Evolutionary conservation across 1,140 invertebrate genomes (phyloP).

Genomic region (Cotesia chilonis): DNA sequence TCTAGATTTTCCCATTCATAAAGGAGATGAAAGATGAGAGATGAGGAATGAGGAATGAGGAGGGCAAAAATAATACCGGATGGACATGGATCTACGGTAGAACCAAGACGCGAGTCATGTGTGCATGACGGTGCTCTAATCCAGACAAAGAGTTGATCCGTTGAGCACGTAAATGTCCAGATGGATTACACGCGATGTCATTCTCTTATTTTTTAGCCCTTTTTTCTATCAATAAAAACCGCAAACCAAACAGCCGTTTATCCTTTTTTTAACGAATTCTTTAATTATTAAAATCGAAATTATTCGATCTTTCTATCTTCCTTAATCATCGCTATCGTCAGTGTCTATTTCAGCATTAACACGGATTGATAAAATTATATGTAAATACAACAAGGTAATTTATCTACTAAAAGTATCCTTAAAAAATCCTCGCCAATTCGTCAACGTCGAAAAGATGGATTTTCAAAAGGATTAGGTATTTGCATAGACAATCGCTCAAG

Average conservation of each 20-base stretch:
- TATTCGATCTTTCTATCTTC: too few species aligned
- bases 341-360: too few species aligned
- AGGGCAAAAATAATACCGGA: background rate
- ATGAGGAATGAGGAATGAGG: too few species aligned
- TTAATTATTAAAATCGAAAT: too few species aligned
- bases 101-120: constrained; percentile 50
- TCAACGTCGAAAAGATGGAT: constrained; percentile 60
- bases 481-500: constrained; percentile 64
- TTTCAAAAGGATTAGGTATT: constrained; percentile 62
- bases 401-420: constrained; percentile 40
- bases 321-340: too few species aligned
- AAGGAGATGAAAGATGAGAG: too few species aligned
- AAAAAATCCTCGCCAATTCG: constrained; percentile 50
- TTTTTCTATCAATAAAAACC: too few species aligned
- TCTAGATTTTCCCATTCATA: too few species aligned
- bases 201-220: constrained; percentile 1
- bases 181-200: constrained; percentile 37
- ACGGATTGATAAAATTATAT: too few species aligned
- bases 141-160: constrained; percentile 62
- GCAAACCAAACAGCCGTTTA: too few species aligned
- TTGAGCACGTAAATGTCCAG: constrained; percentile 51
- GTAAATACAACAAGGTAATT: constrained; percentile 45
- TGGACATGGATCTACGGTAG: constrained; percentile 32
- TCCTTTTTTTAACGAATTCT: too few species aligned
- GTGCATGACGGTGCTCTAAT: constrained; percentile 60